A percentile compares a stretch with the other conserved stretches of the same genome.
These are phyloP conservation scores for Pogonocherus hispidulus DNA, from an alignment of 2,888 invertebrate genomes.

Conservation along the genomic window DNA sequence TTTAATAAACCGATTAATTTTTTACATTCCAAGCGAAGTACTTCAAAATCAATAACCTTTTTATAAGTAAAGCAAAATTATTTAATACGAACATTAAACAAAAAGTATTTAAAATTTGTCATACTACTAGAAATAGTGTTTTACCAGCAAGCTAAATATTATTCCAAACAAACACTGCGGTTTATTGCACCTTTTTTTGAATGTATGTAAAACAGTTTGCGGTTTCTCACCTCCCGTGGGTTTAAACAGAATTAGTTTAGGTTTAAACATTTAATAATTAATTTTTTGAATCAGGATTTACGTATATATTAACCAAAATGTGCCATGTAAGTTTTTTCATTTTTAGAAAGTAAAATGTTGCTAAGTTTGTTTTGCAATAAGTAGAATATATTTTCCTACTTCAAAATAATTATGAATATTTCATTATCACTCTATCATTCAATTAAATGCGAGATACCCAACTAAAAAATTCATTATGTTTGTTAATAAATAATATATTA, in stretches of 20 bases:
- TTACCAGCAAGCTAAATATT: neutral
- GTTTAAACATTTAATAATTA: neutral
- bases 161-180: neutral
- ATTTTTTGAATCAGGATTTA: neutral
- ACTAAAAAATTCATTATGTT: too few species aligned
- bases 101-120: neutral
- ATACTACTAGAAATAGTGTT: neutral
- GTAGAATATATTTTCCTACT: too few species aligned
- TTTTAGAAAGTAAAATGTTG: neutral
- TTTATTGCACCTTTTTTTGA: neutral
- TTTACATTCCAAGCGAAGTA: neutral
- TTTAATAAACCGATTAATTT: neutral
- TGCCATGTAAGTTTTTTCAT: neutral
- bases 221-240: neutral
- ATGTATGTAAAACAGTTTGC: neutral
- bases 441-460: too few species aligned
- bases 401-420: too few species aligned
- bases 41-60: neutral
- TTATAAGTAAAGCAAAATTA: neutral
- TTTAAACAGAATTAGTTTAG: neutral
- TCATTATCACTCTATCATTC: too few species aligned
- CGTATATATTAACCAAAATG: neutral
- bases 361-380: too few species aligned
- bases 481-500: too few species aligned
- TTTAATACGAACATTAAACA: neutral